Evolutionary conservation across 2,888 invertebrate species (phyloP), one percentile per base, ranked within the genome.

Genomic region (Catocala nupta): DNA sequence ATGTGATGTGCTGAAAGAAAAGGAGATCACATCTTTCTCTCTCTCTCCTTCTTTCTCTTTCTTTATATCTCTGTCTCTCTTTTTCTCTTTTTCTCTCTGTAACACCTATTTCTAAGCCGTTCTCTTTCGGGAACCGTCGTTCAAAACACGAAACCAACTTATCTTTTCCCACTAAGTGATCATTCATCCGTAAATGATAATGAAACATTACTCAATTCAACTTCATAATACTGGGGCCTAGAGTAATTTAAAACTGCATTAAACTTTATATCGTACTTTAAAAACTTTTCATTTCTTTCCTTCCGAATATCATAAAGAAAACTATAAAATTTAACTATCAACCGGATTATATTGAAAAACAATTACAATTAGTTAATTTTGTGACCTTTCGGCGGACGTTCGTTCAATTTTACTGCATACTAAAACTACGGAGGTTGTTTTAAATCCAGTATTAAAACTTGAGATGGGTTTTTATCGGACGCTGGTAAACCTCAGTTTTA

Each of bases 371-470:
- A 54, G 34, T 67, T 59, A 65, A 71, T 74, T 68, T 49, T 12
- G 50, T 64, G 49, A 59, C 55, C 33, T 66, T 67, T 55, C 39
- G 53, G 12, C 9, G 42, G 25, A 54, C 56, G 57, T 55, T 65
- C 45, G 49, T 67, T 71, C 58, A 55, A 66, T 75, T 81, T 84
- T 78, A 81, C 63, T 57, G 66, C 64, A 13, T 11, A 64, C 55
- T 68, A 76, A 77, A 75, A 81, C 67, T 25, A 25, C 25, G 25
- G 25, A 48, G 44, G 68, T 61, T 49, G 55, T 61, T 64, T 71
- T 70, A 73, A 71, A 73, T 53, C 50, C 61, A 70, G 69, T 71
- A 73, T 77, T 82, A 80, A 82, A 77, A 71, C 70, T 75, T 71
- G 61, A 65, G 73, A 67, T 62, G 7, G 59, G 51, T 48, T 70